phyloP scores from a whole-genome alignment of 2,888 invertebrate species.

The Mesochorus sp. region DNA sequence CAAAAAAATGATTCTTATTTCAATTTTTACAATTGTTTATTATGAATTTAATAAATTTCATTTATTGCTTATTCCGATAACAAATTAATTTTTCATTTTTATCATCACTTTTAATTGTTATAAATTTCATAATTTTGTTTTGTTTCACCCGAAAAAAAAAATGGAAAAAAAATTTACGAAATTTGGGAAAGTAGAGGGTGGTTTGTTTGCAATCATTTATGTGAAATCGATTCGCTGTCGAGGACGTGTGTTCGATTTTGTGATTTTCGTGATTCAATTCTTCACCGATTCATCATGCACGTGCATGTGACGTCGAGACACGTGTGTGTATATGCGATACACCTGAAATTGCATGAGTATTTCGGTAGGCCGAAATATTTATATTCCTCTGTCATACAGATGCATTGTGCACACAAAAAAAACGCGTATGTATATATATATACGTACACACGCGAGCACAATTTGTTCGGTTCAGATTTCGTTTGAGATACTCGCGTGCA shows the following conservation, averaged over 20 bases:
- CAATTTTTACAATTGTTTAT: neutral
- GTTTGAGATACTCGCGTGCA: slow-evolving; percentile 1
- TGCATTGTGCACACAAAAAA: neutral
- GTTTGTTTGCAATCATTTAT: slow-evolving; percentile 22
- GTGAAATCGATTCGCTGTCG: slow-evolving; percentile 43
- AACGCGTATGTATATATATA: neutral
- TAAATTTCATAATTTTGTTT: neutral
- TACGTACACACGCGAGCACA: neutral
- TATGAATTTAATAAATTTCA: neutral
- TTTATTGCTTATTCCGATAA: too few species aligned
- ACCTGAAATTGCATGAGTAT: neutral
- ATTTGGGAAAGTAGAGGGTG: slow-evolving; percentile 2
- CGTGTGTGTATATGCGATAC: too few species aligned
- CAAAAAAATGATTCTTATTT: too few species aligned
- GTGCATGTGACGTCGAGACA: too few species aligned
- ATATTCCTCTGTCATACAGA: neutral
- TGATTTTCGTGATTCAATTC: slow-evolving; percentile 28
- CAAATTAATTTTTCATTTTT: too few species aligned
- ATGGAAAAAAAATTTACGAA: neutral
- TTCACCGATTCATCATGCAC: slow-evolving; percentile 33
- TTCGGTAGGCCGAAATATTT: neutral
- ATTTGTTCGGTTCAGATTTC: slow-evolving; percentile 27
- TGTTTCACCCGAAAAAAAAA: slow-evolving; percentile 3
- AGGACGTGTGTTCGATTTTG: slow-evolving; percentile 33
- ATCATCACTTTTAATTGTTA: neutral